Evolutionary conservation across 2,888 invertebrate genomes (phyloP).

Genomic region (Parnassius smintheus): DNA sequence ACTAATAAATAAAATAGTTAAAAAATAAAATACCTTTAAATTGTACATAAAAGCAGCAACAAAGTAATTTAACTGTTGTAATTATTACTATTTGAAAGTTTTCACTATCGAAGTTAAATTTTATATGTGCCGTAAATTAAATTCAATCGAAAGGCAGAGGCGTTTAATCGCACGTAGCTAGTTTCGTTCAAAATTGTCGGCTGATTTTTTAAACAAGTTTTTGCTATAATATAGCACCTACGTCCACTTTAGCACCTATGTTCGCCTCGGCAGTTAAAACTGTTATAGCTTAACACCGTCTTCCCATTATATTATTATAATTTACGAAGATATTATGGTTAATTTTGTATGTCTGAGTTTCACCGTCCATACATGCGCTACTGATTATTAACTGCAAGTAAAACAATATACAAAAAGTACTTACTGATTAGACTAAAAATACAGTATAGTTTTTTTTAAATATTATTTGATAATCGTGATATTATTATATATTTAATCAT

Average conservation of each 20-base stretch:
- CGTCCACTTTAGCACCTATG: too few relatives aligned
- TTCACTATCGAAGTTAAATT: slow-evolving; percentile 58
- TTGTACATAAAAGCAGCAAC: slow-evolving; percentile 45
- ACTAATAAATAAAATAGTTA: too few relatives aligned
- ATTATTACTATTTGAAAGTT: slow-evolving; percentile 64
- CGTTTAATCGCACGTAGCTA: slow-evolving; percentile 27
- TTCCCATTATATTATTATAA: neutral
- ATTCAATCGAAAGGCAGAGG: slow-evolving; percentile 49
- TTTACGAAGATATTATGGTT: too few relatives aligned
- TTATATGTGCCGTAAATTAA: slow-evolving; percentile 66
- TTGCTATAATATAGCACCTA: neutral
- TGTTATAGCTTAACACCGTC: neutral
- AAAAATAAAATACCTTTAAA: neutral
- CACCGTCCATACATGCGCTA: too few relatives aligned
- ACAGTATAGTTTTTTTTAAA: too few relatives aligned
- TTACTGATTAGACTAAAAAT: too few relatives aligned
- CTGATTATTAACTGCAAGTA: too few relatives aligned
- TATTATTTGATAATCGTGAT: too few relatives aligned
- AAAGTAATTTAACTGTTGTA: slow-evolving; percentile 60
- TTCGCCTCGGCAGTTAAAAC: neutral
- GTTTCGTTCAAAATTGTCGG: slow-evolving; percentile 2
- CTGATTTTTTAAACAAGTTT: slow-evolving; percentile 9
- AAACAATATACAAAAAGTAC: too few relatives aligned
- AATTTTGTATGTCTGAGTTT: neutral
- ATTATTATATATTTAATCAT: too few relatives aligned